These are phyloP conservation scores for Ecliptopera silaceata DNA, from an alignment of 2,888 invertebrate species.

Conservation along the genomic window DNA sequence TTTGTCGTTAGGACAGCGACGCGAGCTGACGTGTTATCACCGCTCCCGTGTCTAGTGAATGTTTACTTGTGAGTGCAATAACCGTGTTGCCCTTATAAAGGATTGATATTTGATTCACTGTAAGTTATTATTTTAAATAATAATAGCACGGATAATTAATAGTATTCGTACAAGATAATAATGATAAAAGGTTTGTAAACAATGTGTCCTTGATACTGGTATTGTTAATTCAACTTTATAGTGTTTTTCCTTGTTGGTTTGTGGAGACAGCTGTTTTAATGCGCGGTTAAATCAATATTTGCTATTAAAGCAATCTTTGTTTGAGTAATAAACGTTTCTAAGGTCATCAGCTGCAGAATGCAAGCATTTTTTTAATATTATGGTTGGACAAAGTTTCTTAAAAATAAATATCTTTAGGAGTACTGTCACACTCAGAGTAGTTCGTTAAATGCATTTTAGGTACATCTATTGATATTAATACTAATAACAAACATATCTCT, in stretches of 20 bases:
- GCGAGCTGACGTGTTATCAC: constrained; percentile 51
- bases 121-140: constrained; percentile 25
- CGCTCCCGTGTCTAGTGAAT: constrained; percentile 35
- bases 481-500: no score
- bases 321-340: neutral
- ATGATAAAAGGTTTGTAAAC: neutral
- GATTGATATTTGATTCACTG: constrained; percentile 34
- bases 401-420: no score
- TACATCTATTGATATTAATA: no score
- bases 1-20: constrained; percentile 55
- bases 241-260: constrained; percentile 16
- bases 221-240: neutral
- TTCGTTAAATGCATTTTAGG: no score
- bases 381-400: no score
- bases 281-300: constrained; percentile 6
- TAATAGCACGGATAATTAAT: constrained; percentile 10
- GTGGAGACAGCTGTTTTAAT: constrained; percentile 1
- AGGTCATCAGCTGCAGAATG: no score
- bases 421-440: no score
- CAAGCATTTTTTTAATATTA: no score
- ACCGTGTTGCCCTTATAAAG: constrained; percentile 34
- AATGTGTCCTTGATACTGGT: constrained; percentile 8
- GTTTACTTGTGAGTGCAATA: constrained; percentile 29
- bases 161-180: neutral
- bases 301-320: constrained; percentile 1